phyloP scores from a whole-genome alignment of 2,888 invertebrate genomes.

The Petrophora chlorosata region DNA sequence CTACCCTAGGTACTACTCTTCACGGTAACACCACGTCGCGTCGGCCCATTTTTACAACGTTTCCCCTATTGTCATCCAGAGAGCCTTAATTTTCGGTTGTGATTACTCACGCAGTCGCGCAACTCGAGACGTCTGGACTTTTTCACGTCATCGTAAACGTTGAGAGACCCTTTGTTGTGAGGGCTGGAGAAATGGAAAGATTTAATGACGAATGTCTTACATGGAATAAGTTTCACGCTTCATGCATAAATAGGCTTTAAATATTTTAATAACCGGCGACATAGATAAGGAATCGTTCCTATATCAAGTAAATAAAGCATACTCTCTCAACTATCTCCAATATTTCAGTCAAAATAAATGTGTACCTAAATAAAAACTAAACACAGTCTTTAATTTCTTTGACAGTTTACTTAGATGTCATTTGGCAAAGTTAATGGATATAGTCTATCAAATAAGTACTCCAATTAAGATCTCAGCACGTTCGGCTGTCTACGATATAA shows the following conservation, averaged over 20 bases:
- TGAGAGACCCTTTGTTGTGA: conserved; percentile 14
- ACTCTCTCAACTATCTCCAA: too few relatives aligned
- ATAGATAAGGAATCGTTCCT: too few relatives aligned
- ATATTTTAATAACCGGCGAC: too few relatives aligned
- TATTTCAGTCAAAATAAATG: too few relatives aligned
- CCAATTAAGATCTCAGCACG: conserved; percentile 14
- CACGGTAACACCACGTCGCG: conserved; percentile 30
- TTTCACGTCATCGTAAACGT: conserved; percentile 22
- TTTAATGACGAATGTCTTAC: conserved; percentile 31
- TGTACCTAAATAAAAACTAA: too few relatives aligned
- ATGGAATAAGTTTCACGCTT: conserved; percentile 9
- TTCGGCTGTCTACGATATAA: neutral
- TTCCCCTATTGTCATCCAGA: conserved; percentile 31
- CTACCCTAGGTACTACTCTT: conserved; percentile 53
- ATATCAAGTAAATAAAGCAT: too few relatives aligned
- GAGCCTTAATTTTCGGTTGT: conserved; percentile 31
- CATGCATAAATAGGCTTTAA: neutral
- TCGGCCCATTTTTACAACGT: conserved; percentile 36
- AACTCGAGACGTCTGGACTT: conserved; percentile 26
- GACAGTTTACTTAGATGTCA: too few relatives aligned
- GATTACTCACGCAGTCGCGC: conserved; percentile 24
- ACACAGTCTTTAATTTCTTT: too few relatives aligned
- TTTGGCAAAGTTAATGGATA: too few relatives aligned
- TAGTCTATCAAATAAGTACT: conserved; percentile 21
- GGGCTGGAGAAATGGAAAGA: conserved; percentile 1